Percentiles rank a stretch among this genome's conserved stretches.
Conservation (phyloP, 2,797 vertebrate genomes). For the Cossypha heuglini region DNA sequence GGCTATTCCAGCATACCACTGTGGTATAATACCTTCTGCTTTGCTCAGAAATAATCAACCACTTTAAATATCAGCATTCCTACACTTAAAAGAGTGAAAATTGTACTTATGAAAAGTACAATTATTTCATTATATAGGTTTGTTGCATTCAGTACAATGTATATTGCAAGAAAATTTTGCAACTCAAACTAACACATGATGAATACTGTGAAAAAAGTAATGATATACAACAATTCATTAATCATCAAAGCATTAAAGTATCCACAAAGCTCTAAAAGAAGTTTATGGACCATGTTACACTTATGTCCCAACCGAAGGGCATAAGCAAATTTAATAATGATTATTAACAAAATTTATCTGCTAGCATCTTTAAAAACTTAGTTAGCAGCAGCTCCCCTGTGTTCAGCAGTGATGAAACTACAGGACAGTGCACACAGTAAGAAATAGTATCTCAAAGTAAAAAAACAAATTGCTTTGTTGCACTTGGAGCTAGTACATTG, state of each 20-base stretch:
- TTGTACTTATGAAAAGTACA: background rate
- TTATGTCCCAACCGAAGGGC: background rate
- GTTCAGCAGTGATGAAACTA: background rate
- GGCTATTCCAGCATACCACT: background rate
- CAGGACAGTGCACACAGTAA: background rate
- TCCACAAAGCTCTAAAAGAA: background rate
- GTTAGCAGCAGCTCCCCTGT: background rate
- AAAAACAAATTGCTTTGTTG: background rate
- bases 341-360: slow-evolving; percentile 7
- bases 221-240: background rate
- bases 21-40: accelerated
- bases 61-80: background rate
- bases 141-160: background rate
- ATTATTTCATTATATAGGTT: background rate
- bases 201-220: background rate
- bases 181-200: background rate
- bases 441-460: background rate
- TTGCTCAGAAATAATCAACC: background rate
- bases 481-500: background rate
- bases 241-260: background rate
- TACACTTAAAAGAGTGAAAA: background rate
- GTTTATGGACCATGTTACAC: background rate
- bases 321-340: slow-evolving; percentile 7
- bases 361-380: background rate
- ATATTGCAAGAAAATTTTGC: background rate